Percentiles rank a stretch among this genome's conserved stretches.
Conservation (phyloP, 2,113 vertebrate species). For the Sinocyclocheilus rhinocerous region DNA sequence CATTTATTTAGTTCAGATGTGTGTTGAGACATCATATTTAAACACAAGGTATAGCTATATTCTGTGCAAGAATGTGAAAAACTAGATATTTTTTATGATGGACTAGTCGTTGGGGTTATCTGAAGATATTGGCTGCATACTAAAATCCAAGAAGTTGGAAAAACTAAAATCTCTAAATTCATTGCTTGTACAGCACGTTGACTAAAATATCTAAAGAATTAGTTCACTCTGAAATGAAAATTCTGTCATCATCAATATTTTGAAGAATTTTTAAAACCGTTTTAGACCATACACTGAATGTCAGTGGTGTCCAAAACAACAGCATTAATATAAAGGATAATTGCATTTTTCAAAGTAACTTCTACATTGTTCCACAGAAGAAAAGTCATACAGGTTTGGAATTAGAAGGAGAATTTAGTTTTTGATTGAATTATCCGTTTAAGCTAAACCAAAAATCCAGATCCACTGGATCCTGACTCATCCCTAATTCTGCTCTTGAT, state of each 20-base stretch:
- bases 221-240: neutral
- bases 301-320: neutral
- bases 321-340: neutral
- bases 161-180: neutral
- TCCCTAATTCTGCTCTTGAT: neutral
- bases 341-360: neutral
- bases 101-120: no score
- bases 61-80: neutral
- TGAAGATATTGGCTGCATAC: no score
- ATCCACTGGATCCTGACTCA: neutral
- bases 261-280: neutral
- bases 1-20: neutral
- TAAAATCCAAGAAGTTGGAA: no score
- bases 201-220: neutral
- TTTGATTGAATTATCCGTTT: neutral
- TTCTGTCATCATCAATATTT: no score
- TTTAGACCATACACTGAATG: neutral
- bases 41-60: neutral
- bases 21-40: neutral
- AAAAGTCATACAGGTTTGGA: neutral
- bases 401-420: neutral
- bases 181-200: neutral
- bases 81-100: no score
- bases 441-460: neutral
- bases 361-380: neutral